phyloP scores from a whole-genome alignment of 1,140 invertebrate species.

The Drosophila mayri region DNA sequence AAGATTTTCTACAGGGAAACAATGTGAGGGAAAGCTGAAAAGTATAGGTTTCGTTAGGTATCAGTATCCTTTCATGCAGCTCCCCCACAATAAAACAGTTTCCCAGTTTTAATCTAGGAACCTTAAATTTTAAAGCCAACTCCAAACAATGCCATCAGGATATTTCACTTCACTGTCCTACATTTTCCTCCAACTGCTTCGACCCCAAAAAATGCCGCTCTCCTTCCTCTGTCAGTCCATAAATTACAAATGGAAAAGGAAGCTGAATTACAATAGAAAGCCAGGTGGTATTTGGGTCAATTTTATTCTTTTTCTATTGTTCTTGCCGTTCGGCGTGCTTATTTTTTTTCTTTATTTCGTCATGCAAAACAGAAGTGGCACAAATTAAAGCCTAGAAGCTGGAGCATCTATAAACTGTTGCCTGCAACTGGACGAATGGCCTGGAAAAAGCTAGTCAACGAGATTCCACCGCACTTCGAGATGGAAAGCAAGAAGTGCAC shows the following conservation, averaged over 20 bases:
- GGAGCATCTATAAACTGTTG: constrained; percentile 39
- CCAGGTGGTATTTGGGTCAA: constrained; percentile 77
- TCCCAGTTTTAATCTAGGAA: neutral
- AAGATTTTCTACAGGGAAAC: constrained; percentile 16
- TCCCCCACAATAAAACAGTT: neutral
- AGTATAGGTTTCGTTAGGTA: neutral
- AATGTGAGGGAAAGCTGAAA: neutral
- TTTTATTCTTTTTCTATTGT: constrained; percentile 34
- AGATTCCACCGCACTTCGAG: constrained; percentile 15
- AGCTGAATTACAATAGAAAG: constrained; percentile 31
- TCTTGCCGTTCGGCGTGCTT: constrained; percentile 8
- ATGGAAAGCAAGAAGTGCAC: constrained; percentile 37
- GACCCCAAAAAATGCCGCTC: constrained; percentile 11
- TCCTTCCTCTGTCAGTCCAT: constrained; percentile 32
- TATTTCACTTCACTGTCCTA: constrained; percentile 49
- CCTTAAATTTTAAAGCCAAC: constrained; percentile 18
- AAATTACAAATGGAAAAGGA: constrained; percentile 67
- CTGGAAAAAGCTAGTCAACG: constrained; percentile 9
- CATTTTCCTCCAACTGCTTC: constrained; percentile 21
- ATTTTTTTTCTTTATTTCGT: constrained; percentile 23
- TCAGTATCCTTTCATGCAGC: too few species aligned
- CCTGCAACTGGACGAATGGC: constrained; percentile 36
- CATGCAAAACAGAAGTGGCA: constrained; percentile 75
- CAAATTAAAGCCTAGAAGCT: constrained; percentile 47
- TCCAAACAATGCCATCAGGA: constrained; percentile 3